Evolutionary conservation across 2,113 vertebrate species (phyloP), one percentile per base, ranked within the genome.

Genomic region (Nyctibius bracteatus): DNA sequence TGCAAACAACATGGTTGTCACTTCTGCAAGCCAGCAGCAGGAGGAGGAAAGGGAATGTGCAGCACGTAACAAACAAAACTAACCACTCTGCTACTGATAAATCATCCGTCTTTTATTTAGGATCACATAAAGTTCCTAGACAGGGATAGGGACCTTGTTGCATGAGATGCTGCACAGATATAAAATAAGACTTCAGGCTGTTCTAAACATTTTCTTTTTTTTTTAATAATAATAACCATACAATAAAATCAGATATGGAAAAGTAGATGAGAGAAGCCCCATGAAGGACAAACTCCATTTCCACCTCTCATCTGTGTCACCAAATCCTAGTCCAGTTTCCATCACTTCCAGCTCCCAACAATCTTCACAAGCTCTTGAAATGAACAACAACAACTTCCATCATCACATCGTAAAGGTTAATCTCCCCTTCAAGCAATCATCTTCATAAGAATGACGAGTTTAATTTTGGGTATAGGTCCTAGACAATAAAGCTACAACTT

Each of bases 341-440:
- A 52, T 68, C 79, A 52, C 52, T 78, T 84, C 28, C 67, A 88
- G 28, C 68, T 84, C 52, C 81, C 83, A 78, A 35, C 58, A 47
- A 20, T 79, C 52, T 86, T 90, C 47, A 49, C 12, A 2, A 21
- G 73, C 57, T 92, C 65, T 83, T 71, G 74, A 86, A 91, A 70
- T 66, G 35, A 96, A 86, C 63, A 81, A 86, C 63, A 81, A 79
- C 58, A 79, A 16, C 44, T 83, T 86, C 71, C 77, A 79, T 86
- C 90, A 63, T 85, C 63, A 70, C 39, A 61, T 51, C 7, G 1
- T 86, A 77, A 95, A 96, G 55, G 70, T 96, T 97, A 95, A 93
- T 96, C 82, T 96, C 65, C 68, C 86, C 83, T 90, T 86, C 87
- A 63, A 95, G 90, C 87, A 89, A 74, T 90, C 86, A 91, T 79